Evolutionary conservation across 2,113 vertebrate species (phyloP), one percentile per base, ranked within the genome.

Genomic region (Elephantulus edwardii): DNA sequence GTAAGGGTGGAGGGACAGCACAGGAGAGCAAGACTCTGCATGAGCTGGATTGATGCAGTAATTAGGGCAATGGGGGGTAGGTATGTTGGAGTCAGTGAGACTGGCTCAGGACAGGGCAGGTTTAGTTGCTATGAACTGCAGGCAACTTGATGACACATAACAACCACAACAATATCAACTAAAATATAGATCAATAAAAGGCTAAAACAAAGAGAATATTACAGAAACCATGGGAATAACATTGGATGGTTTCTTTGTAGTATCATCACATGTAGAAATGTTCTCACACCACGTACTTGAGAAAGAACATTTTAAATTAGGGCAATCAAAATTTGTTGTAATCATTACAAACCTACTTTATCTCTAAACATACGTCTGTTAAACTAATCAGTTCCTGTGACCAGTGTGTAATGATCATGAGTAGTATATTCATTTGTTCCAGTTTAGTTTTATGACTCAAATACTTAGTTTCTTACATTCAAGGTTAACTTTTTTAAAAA

Each of bases 401-500:
- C 38, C 28, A 78, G 38, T 46, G 3, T 68, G 14, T 77, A 48
- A 28, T 74, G 28, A 79, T 83, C 75, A 64, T 85, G 26, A 92
- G 8, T 88, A 42, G 17, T 44, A 6, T 52, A 6, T 83, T 87
- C 42, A 76, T 72, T 92, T 85, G 46, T 90, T 70, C 54, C 26
- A 76, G 46, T 85, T 90, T 58, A 54, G 30, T 86, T 83, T 91
- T 86, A 70, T 91, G 58, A 64, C 52, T 62, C 16, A 38, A 62
- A 46, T 93, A 42, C 44, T 70, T 89, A 86, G 48, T 56, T 78
- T 86, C 42, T 79, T 72, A 48, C 9, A 88, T 93, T 95, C 64
- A 89, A 80, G 54, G 62, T 9, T 76, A 83, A 80, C 20, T 78
- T 93, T 91, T 93, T 77, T 8, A 52, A 33, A 22, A 30, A 84